Conservation (phyloP, 2,888 invertebrate species). For the Fissipunctia ypsillon region DNA sequence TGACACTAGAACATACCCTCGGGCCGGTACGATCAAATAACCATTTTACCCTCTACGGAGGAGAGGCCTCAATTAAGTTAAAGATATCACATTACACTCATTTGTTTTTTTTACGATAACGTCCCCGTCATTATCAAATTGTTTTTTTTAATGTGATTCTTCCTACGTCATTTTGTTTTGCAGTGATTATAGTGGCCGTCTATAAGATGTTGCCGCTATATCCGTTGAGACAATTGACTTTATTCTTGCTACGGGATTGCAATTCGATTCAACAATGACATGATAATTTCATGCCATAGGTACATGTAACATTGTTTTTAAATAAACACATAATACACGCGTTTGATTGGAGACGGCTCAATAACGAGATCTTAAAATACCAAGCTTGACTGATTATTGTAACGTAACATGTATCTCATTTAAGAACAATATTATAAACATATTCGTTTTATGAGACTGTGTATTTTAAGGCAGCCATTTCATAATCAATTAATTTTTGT, state of each 20-base stretch:
- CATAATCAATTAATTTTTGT: slow-evolving; percentile 63
- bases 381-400: slow-evolving; percentile 85
- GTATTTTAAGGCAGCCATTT: slow-evolving; percentile 86
- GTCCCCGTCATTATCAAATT: slow-evolving; percentile 31
- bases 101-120: slow-evolving; percentile 21
- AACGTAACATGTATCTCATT: slow-evolving; percentile 85
- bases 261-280: slow-evolving; percentile 26
- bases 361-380: slow-evolving; percentile 83
- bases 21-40: slow-evolving; percentile 46
- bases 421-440: slow-evolving; percentile 84
- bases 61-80: slow-evolving; percentile 34
- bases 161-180: slow-evolving; percentile 24
- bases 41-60: slow-evolving; percentile 21
- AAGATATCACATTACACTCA: slow-evolving; percentile 15
- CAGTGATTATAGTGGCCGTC: slow-evolving; percentile 14
- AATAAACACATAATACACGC: slow-evolving; percentile 58
- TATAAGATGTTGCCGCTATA: slow-evolving; percentile 7
- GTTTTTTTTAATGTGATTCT: slow-evolving; percentile 36
- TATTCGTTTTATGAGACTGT: slow-evolving; percentile 86
- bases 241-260: slow-evolving; percentile 27
- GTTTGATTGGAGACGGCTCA: slow-evolving; percentile 77
- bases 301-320: slow-evolving; percentile 43
- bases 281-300: slow-evolving; percentile 30
- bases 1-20: slow-evolving; percentile 82
- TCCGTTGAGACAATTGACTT: slow-evolving; percentile 15